Evolutionary conservation across 2,113 vertebrate species (phyloP).

Genomic region (Saguinus midas): DNA sequence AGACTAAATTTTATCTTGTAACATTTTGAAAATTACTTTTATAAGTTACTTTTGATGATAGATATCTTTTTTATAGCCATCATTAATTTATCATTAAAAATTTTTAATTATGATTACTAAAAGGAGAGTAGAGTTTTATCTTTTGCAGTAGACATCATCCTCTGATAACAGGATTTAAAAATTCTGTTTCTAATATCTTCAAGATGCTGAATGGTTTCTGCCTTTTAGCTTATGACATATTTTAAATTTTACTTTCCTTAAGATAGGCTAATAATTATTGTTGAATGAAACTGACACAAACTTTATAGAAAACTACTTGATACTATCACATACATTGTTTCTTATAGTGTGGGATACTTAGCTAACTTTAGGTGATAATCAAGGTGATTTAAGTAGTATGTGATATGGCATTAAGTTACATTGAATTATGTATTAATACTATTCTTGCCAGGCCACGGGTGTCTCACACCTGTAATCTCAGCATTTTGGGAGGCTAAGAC

Average conservation of each 20-base stretch:
- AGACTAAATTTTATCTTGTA: conserved; percentile 45
- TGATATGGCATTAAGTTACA: neutral
- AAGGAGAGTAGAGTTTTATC: neutral
- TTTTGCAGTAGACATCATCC: neutral
- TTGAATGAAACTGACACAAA: neutral
- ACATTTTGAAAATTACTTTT: conserved; percentile 40
- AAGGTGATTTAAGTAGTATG: neutral
- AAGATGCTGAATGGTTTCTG: neutral
- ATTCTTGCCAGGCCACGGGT: neutral
- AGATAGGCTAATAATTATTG: neutral
- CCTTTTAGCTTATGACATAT: neutral
- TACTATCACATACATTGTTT: neutral
- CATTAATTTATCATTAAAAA: conserved; percentile 28
- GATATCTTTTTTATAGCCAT: neutral
- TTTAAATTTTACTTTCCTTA: neutral
- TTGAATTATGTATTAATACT: neutral
- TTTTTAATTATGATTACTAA: conserved; percentile 13
- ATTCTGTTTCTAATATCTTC: neutral
- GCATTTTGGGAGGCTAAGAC: too few species aligned
- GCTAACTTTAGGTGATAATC: neutral
- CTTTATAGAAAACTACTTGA: neutral
- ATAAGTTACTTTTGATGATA: neutral
- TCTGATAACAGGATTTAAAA: neutral
- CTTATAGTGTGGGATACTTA: neutral
- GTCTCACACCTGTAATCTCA: too few species aligned